Evolutionary conservation across 2,797 vertebrate genomes (phyloP).

Genomic region (Sciurus vulgaris): DNA sequence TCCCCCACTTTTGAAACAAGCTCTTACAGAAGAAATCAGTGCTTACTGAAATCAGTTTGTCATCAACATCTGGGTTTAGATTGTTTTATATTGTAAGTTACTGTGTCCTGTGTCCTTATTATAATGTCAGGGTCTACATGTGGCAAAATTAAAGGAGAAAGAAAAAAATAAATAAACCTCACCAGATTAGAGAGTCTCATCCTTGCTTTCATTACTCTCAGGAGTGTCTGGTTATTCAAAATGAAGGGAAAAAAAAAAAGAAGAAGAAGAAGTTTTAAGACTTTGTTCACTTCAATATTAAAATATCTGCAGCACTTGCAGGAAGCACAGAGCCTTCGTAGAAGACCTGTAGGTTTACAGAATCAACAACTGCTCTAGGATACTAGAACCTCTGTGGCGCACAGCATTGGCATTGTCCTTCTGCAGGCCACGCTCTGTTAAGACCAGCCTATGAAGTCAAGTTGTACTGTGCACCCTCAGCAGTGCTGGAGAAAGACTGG

Average conservation of each 20-base stretch:
- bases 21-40: not conserved
- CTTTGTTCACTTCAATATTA: not conserved
- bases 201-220: constrained; percentile 6
- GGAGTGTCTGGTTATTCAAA: constrained; percentile 37
- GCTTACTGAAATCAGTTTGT: constrained; percentile 9
- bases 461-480: too few species aligned
- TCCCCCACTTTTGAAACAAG: not conserved
- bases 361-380: not conserved
- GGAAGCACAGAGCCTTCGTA: not conserved
- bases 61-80: not conserved
- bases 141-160: constrained; percentile 42
- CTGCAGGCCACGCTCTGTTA: too few species aligned
- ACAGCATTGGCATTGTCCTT: not conserved
- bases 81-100: constrained; percentile 31
- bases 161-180: not conserved
- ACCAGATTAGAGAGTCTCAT: not conserved
- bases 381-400: not conserved
- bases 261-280: not conserved
- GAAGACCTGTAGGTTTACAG: not conserved
- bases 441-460: not conserved
- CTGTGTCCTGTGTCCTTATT: not conserved
- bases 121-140: not conserved
- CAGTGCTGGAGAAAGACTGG: not conserved
- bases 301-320: not conserved
- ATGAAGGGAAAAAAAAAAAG: not conserved